phyloP scores from a whole-genome alignment of 2,888 invertebrate genomes.

The Erebia palarica region DNA sequence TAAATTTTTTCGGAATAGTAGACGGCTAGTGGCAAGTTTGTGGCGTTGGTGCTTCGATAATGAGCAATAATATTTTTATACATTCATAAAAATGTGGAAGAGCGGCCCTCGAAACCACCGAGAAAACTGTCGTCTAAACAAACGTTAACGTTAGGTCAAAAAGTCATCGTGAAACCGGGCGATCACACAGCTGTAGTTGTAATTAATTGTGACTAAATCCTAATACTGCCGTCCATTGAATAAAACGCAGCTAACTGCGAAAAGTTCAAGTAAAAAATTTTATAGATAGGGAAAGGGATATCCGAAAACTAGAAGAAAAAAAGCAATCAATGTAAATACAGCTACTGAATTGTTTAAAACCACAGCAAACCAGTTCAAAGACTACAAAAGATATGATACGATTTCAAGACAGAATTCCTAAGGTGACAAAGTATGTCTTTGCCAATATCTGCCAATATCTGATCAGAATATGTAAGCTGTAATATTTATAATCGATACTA shows the following conservation, averaged over 20 bases:
- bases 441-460: too few relatives aligned
- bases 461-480: too few relatives aligned
- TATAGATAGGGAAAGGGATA: neutral
- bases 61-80: constrained; percentile 83
- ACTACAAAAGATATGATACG: too few relatives aligned
- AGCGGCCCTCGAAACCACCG: constrained; percentile 58
- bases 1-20: constrained; percentile 72
- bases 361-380: too few relatives aligned
- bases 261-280: neutral
- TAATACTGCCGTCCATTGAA: neutral
- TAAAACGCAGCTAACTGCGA: neutral
- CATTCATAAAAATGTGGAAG: constrained; percentile 70
- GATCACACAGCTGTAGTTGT: constrained; percentile 34
- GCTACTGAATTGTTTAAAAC: too few relatives aligned
- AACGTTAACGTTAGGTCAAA: constrained; percentile 62
- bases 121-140: constrained; percentile 32
- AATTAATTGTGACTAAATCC: neutral
- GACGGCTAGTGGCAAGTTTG: constrained; percentile 80
- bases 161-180: constrained; percentile 58
- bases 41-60: constrained; percentile 81
- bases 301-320: neutral
- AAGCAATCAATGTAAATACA: too few relatives aligned
- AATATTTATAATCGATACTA: neutral
- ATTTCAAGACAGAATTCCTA: too few relatives aligned
- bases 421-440: too few relatives aligned